Base-by-base conservation (phyloP, 2,113 vertebrate genomes). In the Galbula dea region DNA sequence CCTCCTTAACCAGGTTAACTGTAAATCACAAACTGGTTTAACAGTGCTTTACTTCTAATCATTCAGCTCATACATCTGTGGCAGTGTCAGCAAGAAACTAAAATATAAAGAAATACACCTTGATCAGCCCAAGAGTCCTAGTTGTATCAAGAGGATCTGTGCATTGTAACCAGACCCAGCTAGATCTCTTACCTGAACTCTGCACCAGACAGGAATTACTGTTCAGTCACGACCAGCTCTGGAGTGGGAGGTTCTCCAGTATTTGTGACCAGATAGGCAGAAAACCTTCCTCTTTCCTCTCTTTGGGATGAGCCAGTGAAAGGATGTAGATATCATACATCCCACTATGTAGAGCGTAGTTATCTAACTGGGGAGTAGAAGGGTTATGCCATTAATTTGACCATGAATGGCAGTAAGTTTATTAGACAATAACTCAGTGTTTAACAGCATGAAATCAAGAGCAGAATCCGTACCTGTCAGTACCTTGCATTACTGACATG, bases 391-490 rank as follows among this genome's bases (percentile, higher is more conserved):
- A 36, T 49, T 92, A 82, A 86, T 93, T 88, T 83, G 59, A 61
- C 76, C 34, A 84, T 86, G 62, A 85, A 62, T 59, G 48, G 26
- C 34, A 24, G 39, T 43, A 73, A 86, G 37, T 88, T 89, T 66
- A 55, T 92, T 61, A 89, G 49, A 32, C 80, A 90, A 10, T 62
- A 43, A n/a, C 15, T 89, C 57, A 34, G 27, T 41, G 14, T 83
- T 89, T 83, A 86, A 69, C 55, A 83, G 34, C 62, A 86, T 73
- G 51, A 80, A 81, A 61, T 71, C 80, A 74, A 89, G 43, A 91
- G 61, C 63, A 88, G 46, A 55, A 86, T 82, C n/a, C 32, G 55
- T 88, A 86, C 68, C 85, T 95, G 83, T 76, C 88, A 79, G 57
- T 73, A 69, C 37, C 55, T 90, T 90, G 61, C 84, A 74, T 61